phyloP scores from a whole-genome alignment of 1,140 invertebrate genomes.

The Anastatus disparis region DNA sequence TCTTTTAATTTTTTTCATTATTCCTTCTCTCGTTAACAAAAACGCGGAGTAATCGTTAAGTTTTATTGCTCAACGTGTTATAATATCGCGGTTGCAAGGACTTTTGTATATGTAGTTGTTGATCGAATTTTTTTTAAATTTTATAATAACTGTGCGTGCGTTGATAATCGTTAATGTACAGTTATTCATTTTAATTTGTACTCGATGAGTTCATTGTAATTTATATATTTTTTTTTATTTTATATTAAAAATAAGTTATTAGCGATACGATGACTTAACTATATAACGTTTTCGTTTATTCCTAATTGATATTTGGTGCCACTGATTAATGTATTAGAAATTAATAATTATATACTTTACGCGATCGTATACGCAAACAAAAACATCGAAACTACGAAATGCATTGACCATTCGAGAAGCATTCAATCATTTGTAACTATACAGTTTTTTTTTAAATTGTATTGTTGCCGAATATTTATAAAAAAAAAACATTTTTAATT shows the following conservation, averaged over 20 bases:
- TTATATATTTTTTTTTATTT: constrained; percentile 18
- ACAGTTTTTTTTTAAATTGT: no score
- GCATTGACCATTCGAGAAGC: no score
- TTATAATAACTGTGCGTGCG: background rate
- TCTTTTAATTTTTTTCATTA: constrained; percentile 30
- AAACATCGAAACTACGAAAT: no score
- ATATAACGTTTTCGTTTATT: background rate
- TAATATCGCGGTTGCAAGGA: no score
- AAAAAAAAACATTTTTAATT: no score
- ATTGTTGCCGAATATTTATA: no score
- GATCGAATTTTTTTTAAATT: background rate
- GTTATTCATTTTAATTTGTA: constrained; percentile 7
- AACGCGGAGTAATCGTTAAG: background rate
- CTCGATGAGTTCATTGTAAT: constrained; percentile 13
- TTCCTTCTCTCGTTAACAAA: background rate
- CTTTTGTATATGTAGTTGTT: background rate
- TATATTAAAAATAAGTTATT: constrained; percentile 29
- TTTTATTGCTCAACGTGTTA: no score
- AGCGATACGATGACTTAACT: background rate
- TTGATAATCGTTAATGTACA: background rate
- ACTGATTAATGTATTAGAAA: no score
- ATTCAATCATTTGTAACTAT: no score
- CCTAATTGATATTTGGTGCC: no score
- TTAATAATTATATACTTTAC: no score
- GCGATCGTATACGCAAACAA: no score